Evolutionary conservation across 2,797 vertebrate species (phyloP), one percentile per base, ranked within the genome.

Genomic region (Picus viridis): DNA sequence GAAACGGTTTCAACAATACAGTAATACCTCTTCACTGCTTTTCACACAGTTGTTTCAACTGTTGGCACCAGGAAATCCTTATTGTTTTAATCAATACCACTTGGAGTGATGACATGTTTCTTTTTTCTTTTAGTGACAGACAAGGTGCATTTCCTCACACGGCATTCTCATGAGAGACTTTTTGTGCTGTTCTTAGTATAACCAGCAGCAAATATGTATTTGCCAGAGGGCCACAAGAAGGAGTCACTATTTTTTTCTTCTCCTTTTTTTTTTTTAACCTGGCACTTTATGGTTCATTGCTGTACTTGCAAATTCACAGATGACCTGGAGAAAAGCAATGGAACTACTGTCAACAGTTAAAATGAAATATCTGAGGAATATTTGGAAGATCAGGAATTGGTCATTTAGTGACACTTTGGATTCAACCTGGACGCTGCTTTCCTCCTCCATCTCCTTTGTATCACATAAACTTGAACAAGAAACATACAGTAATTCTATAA

Each of bases 101-200:
- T 94, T 81, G 95, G 93, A 95, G 95, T 91, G 88, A 89, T 95
- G 95, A 97, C 96, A 97, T 97, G 63, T 95, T 93, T 95, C 90
- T 88, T 95, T 91, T 86, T 73, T 64, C 86, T 79, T 86, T 90
- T 88, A 93, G 92, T 94, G 95, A 96, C 95, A 97, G 97, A 97
- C 96, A 97, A 20, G 95, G 97, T 97, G 93, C 89, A 96, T 97
- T 99, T 99, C 98, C 99, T 99, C 72, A 54, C 97, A 97, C 96
- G 88, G 97, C 96, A 97, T 99, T 99, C 99, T 98, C 99, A 99
- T 97, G 98, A 98, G 98, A 97, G 88, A 82, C 94, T 97, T 95
- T 95, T 93, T 59, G 18, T 67, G 53, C 89, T 70, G 32, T 81
- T 79, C 79, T 91, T 53, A 17, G 32, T 79, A 63, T 27, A 78